Evolutionary conservation across 2,113 vertebrate species (phyloP).

Genomic region (Aphelocoma coerulescens): DNA sequence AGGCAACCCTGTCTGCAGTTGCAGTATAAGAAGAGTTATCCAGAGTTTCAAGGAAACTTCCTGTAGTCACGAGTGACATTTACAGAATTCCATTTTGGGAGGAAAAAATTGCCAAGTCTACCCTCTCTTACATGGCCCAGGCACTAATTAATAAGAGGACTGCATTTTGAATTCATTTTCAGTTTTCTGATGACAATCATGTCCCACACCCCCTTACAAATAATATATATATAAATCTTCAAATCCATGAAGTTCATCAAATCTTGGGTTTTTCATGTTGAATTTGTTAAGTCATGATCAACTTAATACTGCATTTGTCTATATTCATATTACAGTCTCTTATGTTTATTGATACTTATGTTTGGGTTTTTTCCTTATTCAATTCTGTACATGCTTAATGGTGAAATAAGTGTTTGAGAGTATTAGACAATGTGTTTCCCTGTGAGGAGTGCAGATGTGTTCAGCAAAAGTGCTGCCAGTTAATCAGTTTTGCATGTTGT

Average conservation of each 20-base stretch:
- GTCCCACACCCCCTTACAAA: not conserved
- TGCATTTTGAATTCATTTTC: not conserved
- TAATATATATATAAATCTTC: not conserved
- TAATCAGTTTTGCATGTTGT: constrained; percentile 1
- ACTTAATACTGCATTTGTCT: not conserved
- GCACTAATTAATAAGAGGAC: not conserved
- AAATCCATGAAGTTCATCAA: not conserved
- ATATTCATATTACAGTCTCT: not conserved
- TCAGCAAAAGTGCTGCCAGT: not conserved
- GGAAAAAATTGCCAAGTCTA: not conserved
- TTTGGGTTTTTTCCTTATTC: not conserved
- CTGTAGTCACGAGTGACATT: not conserved
- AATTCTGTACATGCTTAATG: not conserved
- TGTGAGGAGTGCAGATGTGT: not conserved
- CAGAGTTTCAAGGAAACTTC: not conserved
- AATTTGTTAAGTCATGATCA: not conserved
- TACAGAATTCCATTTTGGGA: not conserved
- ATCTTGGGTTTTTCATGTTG: not conserved
- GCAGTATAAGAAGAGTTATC: not conserved
- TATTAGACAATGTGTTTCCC: not conserved
- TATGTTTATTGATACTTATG: not conserved
- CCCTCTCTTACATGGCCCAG: not conserved
- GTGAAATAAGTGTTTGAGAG: not conserved
- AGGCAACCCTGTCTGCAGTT: not conserved
- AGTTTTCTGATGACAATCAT: not conserved